These are phyloP conservation scores for Temnothorax unifasciatus DNA, from an alignment of 2,888 invertebrate species.

Conservation along the genomic window DNA sequence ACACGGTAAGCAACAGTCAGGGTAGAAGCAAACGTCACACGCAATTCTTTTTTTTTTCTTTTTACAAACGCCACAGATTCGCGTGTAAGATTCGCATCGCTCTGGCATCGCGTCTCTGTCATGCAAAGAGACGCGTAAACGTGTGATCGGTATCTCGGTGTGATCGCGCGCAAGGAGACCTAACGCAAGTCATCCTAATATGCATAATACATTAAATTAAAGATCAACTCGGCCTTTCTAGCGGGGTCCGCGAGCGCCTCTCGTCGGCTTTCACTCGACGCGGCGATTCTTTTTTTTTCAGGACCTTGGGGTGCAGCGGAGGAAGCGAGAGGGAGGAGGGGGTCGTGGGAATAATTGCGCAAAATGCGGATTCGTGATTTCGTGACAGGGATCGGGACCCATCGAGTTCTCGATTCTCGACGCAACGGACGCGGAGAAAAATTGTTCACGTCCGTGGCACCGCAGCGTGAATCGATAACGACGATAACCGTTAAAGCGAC, in stretches of 20 bases:
- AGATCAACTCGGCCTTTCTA: slow-evolving; percentile 8
- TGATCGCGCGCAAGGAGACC: slow-evolving; percentile 20
- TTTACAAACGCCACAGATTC: slow-evolving; percentile 11
- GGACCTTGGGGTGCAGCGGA: background rate
- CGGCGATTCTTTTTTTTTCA: slow-evolving; percentile 14
- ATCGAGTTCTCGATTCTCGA: background rate
- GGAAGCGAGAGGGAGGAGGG: background rate
- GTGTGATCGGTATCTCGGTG: slow-evolving; percentile 19
- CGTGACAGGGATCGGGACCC: background rate
- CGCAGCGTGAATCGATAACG: background rate
- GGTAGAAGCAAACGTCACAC: slow-evolving; percentile 26
- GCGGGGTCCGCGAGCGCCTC: slow-evolving; percentile 7
- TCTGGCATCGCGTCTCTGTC: slow-evolving; percentile 43
- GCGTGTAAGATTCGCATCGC: slow-evolving; percentile 14
- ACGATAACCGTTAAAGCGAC: background rate
- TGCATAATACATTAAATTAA: background rate
- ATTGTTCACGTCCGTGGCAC: too few species aligned
- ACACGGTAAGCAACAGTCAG: slow-evolving; percentile 31
- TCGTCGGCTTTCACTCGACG: slow-evolving; percentile 38
- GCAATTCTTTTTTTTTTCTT: background rate
- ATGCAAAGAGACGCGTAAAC: slow-evolving; percentile 29
- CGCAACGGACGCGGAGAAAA: background rate
- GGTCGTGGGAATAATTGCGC: background rate
- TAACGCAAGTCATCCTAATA: slow-evolving; percentile 19
- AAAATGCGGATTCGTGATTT: background rate